Evolutionary conservation across 2,113 vertebrate species (phyloP), one percentile per base, ranked within the genome.

Genomic region (Elanus axillaris): DNA sequence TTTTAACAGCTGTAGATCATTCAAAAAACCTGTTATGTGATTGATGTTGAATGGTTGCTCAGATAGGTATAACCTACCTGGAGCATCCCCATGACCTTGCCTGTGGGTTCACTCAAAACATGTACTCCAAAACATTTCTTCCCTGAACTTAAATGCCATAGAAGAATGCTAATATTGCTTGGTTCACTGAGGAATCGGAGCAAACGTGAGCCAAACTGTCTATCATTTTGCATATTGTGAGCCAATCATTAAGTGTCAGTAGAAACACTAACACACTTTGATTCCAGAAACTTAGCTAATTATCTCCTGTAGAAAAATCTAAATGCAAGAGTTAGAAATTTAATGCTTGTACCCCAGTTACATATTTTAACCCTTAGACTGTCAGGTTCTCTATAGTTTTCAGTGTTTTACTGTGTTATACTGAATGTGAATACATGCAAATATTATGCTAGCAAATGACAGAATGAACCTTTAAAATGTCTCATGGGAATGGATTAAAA

Each of bases 1-100:
- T 66, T 92, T 81, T 86, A 93, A 72, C 47, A 93, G 56, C 80
- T 81, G 52, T 93, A 89, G 83, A 91, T 96, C n/a, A 52, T 89
- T 93, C 60, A 85, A 78, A 90, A 86, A 55, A n/a, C 86, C 88
- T 11, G 16, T 53, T 53, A 53, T 31, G 52, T 31, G 34, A 72
- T 52, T 19, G 45, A 68, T 3, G 3, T 55, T 55, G 50, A 83
- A 48, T 31, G 59, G 42, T 21, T 96, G 31, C 73, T 87, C 15
- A 58, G 45, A 77, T 93, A 58, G 31, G 32, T 59, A 43, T n/a
- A 58, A 69, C 15, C 32, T 40, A 62, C 72, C 71, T 77, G 40
- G 72, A 93, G 25, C 53, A 86, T 91, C 62, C 81, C 36, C 6
- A 16, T 67, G 86, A 82, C 74, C 77, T 90, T 90, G 58, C 50